Base-by-base conservation (phyloP, 2,797 vertebrate species). In the Rhadinocentrus ornatus region DNA sequence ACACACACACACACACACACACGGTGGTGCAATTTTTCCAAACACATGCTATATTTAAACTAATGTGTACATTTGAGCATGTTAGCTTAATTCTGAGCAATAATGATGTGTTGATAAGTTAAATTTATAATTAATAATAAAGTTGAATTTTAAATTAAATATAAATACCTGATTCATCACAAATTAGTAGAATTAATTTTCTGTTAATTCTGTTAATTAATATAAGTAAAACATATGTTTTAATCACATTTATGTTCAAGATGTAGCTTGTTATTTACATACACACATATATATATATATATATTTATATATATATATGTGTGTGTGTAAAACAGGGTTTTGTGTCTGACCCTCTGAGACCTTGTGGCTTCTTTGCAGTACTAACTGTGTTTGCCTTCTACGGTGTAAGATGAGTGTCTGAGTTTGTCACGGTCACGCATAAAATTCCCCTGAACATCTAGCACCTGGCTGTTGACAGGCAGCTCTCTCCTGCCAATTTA, bases 381-480 rank as follows among this genome's bases (percentile, higher is more conserved):
- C 34, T 44, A 22, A 24, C 27, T 24, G 39, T 20, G 60, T 57
- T 20, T 18, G 29, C 63, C 67, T 72, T 48, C 18, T 66, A 68
- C 71, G 63, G 66, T 75, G 66, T 77, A 73, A 71, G 80, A 75
- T 41, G 59, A 80, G 77, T 24, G 22, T 80, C 32, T 3, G 2
- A 31, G 64, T 80, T 80, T 29, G 67, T 84, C 81, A 52, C 54
- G 44, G 70, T 87, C 87, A 77, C 50, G 82, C 41, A 50, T 44
- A 67, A 85, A 66, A 90, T 88, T 85, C 81, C 78, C 53, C 73
- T 66, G 58, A 58, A 80, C 73, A 18, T 84, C 73, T 75, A 70
- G 58, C 87, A 89, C 88, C 87, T 88, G 86, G 73, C 79, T 83
- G 85, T 56, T 81, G 83, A 90, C 84, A 89, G 81, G 82, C 81